Conservation (phyloP, 2,797 vertebrate species). For the Sphaeramia orbicularis region DNA sequence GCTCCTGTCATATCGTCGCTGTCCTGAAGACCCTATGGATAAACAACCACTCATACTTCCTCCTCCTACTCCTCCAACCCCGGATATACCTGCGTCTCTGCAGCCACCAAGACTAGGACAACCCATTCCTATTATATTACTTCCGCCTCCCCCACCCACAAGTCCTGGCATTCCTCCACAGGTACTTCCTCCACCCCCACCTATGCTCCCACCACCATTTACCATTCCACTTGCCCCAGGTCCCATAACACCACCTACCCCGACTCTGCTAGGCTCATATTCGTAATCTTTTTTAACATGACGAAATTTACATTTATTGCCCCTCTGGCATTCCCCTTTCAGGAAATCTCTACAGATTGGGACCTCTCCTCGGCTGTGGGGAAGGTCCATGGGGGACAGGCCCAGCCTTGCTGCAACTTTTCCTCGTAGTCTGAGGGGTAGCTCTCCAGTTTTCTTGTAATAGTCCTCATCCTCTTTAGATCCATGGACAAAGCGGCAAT, state of each 20-base stretch:
- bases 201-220: slow-evolving; percentile 70
- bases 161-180: slow-evolving; percentile 83
- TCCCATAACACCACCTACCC: slow-evolving; percentile 79
- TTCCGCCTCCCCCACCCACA: slow-evolving; percentile 76
- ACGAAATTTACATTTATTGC: slow-evolving; percentile 96
- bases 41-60: slow-evolving; percentile 80
- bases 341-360: slow-evolving; percentile 97
- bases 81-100: slow-evolving; percentile 82
- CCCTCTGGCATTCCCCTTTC: slow-evolving; percentile 96
- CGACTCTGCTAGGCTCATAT: slow-evolving; percentile 81
- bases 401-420: slow-evolving; percentile 95
- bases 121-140: slow-evolving; percentile 83
- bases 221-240: slow-evolving; percentile 79
- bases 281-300: slow-evolving; percentile 95
- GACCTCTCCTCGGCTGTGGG: slow-evolving; percentile 94
- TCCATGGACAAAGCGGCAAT: slow-evolving; percentile 96
- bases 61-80: slow-evolving; percentile 74
- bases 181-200: slow-evolving; percentile 61
- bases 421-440: slow-evolving; percentile 92
- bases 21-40: slow-evolving; percentile 74
- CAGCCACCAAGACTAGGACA: slow-evolving; percentile 82
- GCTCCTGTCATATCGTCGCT: slow-evolving; percentile 84
- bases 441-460: slow-evolving; percentile 95
- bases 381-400: slow-evolving; percentile 92
- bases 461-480: slow-evolving; percentile 98